Percentiles rank a stretch among this genome's conserved stretches.
Conservation (phyloP, 2,888 invertebrate species). For the Pachydiplax longipennis region DNA sequence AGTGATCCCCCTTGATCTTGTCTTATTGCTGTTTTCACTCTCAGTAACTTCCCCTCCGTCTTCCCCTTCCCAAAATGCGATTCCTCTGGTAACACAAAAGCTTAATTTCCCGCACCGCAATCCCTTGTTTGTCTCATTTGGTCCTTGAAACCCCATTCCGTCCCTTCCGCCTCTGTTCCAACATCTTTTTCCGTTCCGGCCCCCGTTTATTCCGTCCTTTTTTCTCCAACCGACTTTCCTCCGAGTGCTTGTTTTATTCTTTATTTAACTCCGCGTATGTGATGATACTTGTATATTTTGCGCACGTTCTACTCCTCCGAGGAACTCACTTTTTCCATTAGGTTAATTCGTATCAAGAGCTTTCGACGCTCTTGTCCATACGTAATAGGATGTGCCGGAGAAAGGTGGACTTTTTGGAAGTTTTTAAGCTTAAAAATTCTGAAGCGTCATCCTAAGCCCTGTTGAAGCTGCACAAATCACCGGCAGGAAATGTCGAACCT, state of each 20-base stretch:
- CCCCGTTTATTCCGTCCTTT: neutral
- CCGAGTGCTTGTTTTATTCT: neutral
- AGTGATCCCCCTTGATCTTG: neutral
- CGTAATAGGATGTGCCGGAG: too few relatives aligned
- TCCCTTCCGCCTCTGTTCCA: neutral
- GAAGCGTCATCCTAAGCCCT: too few relatives aligned
- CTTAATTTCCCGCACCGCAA: neutral
- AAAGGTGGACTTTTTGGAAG: too few relatives aligned
- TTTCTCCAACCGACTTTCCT: neutral
- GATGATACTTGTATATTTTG: too few relatives aligned
- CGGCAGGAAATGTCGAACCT: too few relatives aligned
- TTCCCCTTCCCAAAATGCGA: neutral
- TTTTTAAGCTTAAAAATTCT: too few relatives aligned
- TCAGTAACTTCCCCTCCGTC: neutral
- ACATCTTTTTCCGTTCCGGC: neutral
- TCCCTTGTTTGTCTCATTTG: neutral
- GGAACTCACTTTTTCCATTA: too few relatives aligned
- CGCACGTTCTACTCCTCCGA: too few relatives aligned
- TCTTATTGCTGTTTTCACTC: neutral
- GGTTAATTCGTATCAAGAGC: too few relatives aligned
- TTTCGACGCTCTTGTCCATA: too few relatives aligned
- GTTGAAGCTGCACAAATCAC: too few relatives aligned
- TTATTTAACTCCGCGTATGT: too few relatives aligned
- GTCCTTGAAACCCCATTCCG: neutral
- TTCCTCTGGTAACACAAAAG: neutral